phyloP scores from a whole-genome alignment of 2,797 vertebrate species.

The Nannoperca australis region DNA sequence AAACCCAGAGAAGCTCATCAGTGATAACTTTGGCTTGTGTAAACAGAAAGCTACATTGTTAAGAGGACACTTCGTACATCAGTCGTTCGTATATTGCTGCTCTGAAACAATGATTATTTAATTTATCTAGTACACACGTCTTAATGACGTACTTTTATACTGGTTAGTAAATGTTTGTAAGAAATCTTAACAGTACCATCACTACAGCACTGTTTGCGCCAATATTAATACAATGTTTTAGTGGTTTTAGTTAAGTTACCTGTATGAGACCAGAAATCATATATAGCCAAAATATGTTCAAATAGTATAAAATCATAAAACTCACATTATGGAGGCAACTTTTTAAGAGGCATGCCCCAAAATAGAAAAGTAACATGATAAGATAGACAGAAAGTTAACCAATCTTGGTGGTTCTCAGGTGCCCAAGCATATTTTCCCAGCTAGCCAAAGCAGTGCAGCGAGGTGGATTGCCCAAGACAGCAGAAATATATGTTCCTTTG shows the following conservation, averaged over 20 bases:
- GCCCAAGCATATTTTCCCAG: background rate
- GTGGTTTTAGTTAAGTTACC: background rate
- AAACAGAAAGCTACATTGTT: background rate
- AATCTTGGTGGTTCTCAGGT: slow-evolving; percentile 2
- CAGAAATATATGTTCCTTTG: slow-evolving; percentile 34
- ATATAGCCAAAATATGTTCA: background rate
- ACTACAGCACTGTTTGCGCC: too few species aligned
- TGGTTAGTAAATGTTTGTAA: background rate
- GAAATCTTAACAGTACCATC: background rate
- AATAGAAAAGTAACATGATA: background rate
- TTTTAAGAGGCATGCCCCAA: background rate
- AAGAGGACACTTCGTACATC: background rate
- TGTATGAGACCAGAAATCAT: background rate
- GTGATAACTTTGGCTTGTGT: background rate
- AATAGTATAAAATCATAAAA: background rate
- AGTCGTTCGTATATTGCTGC: background rate
- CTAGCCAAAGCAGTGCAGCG: background rate
- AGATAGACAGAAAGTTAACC: background rate
- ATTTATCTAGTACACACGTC: background rate
- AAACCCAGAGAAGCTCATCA: slow-evolving; percentile 10
- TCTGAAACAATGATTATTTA: slow-evolving; percentile 1
- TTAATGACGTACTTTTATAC: background rate
- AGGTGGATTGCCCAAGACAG: slow-evolving; percentile 13
- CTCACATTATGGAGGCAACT: background rate
- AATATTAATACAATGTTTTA: background rate